Conservation (phyloP, 2,797 vertebrate species). For the Trachurus trachurus region DNA sequence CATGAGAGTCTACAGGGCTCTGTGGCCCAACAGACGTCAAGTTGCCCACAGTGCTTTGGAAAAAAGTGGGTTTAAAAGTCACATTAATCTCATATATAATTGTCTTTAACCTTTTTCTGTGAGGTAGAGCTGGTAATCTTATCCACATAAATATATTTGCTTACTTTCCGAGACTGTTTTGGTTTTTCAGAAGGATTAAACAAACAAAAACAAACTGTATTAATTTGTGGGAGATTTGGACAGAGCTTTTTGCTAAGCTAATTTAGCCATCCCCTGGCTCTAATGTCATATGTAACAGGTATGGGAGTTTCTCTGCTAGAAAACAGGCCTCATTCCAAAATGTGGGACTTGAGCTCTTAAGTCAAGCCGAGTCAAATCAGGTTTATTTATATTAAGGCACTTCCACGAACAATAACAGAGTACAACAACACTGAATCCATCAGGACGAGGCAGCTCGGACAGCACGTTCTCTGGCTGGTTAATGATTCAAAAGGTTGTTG, state of each 20-base stretch:
- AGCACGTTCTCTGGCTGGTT: conserved; percentile 20
- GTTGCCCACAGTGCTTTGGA: neutral
- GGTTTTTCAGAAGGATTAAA: neutral
- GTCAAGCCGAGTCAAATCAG: too few relatives aligned
- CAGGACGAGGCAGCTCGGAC: neutral
- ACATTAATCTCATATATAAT: neutral
- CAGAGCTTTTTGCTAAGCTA: neutral
- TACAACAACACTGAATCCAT: neutral
- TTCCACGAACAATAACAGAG: neutral
- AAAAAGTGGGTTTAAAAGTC: neutral
- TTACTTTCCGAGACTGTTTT: too few relatives aligned
- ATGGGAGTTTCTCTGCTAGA: neutral
- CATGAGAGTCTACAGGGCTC: conserved; percentile 1
- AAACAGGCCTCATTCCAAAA: neutral
- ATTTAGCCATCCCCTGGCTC: neutral
- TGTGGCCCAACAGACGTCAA: neutral
- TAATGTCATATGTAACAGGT: neutral
- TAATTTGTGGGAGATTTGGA: neutral
- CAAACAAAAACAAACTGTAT: neutral
- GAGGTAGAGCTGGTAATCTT: neutral
- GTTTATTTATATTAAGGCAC: too few relatives aligned
- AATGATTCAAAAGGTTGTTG: conserved; percentile 45
- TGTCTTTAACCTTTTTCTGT: neutral
- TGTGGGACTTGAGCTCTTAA: neutral
- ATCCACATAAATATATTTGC: too few relatives aligned